These are phyloP conservation scores for Corythucha ciliata DNA, from an alignment of 2,888 invertebrate species.

Conservation along the genomic window DNA sequence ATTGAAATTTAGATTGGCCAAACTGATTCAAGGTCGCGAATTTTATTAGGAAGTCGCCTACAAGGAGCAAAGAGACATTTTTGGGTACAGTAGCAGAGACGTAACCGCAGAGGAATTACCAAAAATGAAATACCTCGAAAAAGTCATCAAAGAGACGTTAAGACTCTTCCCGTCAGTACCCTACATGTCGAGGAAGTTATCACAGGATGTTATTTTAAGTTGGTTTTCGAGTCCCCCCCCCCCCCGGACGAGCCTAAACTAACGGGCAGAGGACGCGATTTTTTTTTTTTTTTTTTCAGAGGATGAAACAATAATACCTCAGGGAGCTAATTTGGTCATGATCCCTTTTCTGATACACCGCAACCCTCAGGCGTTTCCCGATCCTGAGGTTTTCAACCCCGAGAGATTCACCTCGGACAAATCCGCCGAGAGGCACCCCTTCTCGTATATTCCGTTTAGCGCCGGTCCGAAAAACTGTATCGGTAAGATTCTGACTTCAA, in stretches of 20 bases:
- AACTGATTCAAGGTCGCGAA: no score
- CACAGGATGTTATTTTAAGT: constrained; percentile 28
- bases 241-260: background rate
- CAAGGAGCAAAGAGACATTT: constrained; percentile 33
- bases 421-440: constrained; percentile 32
- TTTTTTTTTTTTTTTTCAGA: constrained; percentile 15
- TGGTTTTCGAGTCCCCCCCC: background rate
- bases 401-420: constrained; percentile 33
- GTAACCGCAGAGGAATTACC: constrained; percentile 32
- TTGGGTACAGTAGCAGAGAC: constrained; percentile 31
- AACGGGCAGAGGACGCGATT: no score
- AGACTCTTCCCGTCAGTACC: constrained; percentile 37
- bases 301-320: constrained; percentile 25
- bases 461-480: constrained; percentile 57
- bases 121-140: constrained; percentile 35
- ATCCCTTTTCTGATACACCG: constrained; percentile 39
- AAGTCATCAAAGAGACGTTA: constrained; percentile 35
- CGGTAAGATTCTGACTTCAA: no score
- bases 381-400: constrained; percentile 43
- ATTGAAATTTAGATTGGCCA: no score
- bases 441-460: constrained; percentile 47
- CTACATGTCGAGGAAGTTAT: constrained; percentile 31
- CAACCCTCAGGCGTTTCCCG: constrained; percentile 41
- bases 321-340: constrained; percentile 33
- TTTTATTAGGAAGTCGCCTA: constrained; percentile 33